Percentiles rank a stretch among this genome's conserved stretches.
Conservation (phyloP, 1,140 invertebrate species). For the Acromyrmex echinatior region DNA sequence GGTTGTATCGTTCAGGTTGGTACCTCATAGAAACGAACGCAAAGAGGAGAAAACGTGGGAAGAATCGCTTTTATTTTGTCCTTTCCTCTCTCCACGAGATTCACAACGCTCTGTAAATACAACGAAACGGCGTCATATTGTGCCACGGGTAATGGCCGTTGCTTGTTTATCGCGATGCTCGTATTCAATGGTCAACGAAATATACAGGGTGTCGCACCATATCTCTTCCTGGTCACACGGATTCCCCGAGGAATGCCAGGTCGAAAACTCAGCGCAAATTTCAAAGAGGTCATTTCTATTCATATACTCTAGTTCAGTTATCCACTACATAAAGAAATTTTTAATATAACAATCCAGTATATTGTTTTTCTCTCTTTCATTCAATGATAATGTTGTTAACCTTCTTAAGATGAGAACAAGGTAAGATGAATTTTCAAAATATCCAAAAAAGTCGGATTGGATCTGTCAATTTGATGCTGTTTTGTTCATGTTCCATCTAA, state of each 20-base stretch:
- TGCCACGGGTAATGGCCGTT: slow-evolving; percentile 45
- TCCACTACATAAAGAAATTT: not conserved
- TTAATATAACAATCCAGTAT: not conserved
- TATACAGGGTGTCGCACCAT: slow-evolving; percentile 27
- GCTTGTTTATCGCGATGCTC: slow-evolving; percentile 64
- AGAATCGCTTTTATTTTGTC: slow-evolving; percentile 54
- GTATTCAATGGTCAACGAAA: slow-evolving; percentile 51
- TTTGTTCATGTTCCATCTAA: too few relatives aligned
- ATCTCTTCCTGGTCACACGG: not conserved
- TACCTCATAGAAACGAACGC: slow-evolving; percentile 27
- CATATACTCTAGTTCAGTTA: not conserved
- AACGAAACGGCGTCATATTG: slow-evolving; percentile 59
- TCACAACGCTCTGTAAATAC: slow-evolving; percentile 30
- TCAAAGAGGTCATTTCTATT: not conserved
- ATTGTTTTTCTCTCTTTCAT: not conserved
- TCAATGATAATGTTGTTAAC: not conserved
- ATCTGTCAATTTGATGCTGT: too few relatives aligned
- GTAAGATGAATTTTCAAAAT: too few relatives aligned
- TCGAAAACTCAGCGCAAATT: not conserved
- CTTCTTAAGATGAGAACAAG: too few relatives aligned
- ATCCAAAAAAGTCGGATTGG: too few relatives aligned
- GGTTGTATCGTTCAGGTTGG: slow-evolving; percentile 35
- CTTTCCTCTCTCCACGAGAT: slow-evolving; percentile 8
- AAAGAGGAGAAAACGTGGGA: slow-evolving; percentile 10
- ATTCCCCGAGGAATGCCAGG: not conserved